These are phyloP conservation scores for Meiosimyza decipiens DNA, from an alignment of 2,888 invertebrate genomes.

Conservation along the genomic window DNA sequence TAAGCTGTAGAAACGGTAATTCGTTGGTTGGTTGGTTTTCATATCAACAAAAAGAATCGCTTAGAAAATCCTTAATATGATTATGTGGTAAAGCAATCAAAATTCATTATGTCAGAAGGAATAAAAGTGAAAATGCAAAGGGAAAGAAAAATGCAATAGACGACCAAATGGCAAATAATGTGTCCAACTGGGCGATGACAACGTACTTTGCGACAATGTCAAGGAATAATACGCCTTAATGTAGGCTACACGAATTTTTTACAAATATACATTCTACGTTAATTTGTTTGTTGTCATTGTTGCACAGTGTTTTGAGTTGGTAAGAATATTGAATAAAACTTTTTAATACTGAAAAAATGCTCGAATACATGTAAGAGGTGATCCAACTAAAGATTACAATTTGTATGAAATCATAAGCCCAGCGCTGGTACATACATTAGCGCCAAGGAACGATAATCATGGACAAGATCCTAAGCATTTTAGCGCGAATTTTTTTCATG, in stretches of 20 bases:
- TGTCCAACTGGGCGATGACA: neutral
- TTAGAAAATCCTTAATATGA: neutral
- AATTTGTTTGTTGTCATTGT: neutral
- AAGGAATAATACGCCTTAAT: constrained; percentile 19
- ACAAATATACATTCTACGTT: neutral
- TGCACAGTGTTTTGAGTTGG: neutral
- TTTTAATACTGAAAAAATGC: too few relatives aligned
- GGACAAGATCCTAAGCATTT: too few relatives aligned
- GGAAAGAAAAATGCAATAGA: neutral
- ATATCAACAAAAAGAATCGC: neutral
- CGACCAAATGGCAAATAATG: neutral
- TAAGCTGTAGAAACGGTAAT: neutral
- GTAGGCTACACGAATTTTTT: constrained; percentile 1
- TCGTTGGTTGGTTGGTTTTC: neutral
- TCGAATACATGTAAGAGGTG: too few relatives aligned
- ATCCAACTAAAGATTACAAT: too few relatives aligned
- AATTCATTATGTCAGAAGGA: constrained; percentile 11
- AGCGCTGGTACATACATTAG: too few relatives aligned
- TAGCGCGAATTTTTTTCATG: too few relatives aligned
- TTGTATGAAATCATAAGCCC: too few relatives aligned
- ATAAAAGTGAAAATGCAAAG: neutral
- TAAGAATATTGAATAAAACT: too few relatives aligned
- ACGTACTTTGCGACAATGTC: constrained; percentile 7
- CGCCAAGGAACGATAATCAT: too few relatives aligned
- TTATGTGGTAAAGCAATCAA: constrained; percentile 1